Conservation (phyloP, 30 jellyfish, hydroid and myxozoan genomes). For the Sanderia malayensis region DNA sequence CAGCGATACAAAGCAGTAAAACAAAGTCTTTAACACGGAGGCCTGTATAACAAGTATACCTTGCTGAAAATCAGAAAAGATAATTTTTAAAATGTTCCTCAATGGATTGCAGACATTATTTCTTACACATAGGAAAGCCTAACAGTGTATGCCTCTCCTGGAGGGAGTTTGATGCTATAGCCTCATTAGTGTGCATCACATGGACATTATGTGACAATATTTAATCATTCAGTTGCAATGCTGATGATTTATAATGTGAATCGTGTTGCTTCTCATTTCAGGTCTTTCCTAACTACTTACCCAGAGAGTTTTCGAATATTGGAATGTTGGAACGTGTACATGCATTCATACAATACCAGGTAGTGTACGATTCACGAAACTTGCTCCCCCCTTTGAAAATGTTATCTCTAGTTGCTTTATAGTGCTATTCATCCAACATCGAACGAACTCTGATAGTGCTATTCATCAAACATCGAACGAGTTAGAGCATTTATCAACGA, state of each 20-base stretch:
- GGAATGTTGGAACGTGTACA: conserved; percentile 86
- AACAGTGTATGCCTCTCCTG: no score
- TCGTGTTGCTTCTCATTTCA: conserved; percentile 2
- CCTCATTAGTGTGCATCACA: not conserved
- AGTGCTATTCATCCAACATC: no score
- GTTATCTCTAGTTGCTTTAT: no score
- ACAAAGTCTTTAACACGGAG: not conserved
- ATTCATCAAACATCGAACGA: no score
- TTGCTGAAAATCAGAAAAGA: not conserved
- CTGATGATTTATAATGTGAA: not conserved
- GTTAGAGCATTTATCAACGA: no score
- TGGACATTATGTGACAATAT: not conserved
- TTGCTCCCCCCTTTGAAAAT: no score
- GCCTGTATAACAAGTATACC: not conserved
- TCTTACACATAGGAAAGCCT: not conserved
- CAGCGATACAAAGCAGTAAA: no score
- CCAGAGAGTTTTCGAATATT: conserved; percentile 69
- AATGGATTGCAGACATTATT: not conserved
- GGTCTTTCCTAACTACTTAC: conserved; percentile 62
- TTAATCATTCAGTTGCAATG: not conserved
- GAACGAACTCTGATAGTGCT: no score
- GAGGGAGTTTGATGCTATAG: not conserved
- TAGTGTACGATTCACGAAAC: no score
- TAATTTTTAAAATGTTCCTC: not conserved
- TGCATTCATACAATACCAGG: conserved; percentile 27